Conservation (phyloP, 2,113 vertebrate genomes). For the Myotis lucifugus region DNA sequence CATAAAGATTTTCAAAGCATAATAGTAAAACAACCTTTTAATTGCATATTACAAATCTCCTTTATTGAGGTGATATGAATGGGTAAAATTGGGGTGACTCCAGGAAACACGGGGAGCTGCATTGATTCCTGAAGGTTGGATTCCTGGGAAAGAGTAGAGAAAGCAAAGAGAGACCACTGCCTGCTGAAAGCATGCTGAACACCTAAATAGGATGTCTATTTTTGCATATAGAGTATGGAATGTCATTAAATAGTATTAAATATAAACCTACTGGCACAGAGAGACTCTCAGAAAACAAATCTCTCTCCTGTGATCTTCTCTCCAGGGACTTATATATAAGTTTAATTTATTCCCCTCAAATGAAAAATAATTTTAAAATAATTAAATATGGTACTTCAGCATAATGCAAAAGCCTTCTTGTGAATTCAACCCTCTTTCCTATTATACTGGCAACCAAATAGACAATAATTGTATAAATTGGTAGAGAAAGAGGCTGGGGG, state of each 20-base stretch:
- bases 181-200: background rate
- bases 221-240: background rate
- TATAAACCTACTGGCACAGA: background rate
- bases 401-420: background rate
- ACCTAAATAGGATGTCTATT: background rate
- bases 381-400: background rate
- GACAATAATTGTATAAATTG: background rate
- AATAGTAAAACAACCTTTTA: background rate
- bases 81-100: background rate
- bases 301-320: background rate
- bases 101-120: background rate
- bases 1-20: background rate
- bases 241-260: constrained; percentile 26
- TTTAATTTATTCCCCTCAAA: background rate
- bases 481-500: background rate
- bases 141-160: background rate
- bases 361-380: constrained; percentile 32
- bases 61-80: background rate
- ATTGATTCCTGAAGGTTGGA: background rate
- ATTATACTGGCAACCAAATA: background rate
- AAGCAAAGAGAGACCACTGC: background rate
- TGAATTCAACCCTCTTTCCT: background rate
- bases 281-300: background rate
- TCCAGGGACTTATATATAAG: background rate
- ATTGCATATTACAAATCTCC: background rate